Evolutionary conservation across 1,140 invertebrate genomes (phyloP).

Genomic region (Pogonomyrmex californicus): DNA sequence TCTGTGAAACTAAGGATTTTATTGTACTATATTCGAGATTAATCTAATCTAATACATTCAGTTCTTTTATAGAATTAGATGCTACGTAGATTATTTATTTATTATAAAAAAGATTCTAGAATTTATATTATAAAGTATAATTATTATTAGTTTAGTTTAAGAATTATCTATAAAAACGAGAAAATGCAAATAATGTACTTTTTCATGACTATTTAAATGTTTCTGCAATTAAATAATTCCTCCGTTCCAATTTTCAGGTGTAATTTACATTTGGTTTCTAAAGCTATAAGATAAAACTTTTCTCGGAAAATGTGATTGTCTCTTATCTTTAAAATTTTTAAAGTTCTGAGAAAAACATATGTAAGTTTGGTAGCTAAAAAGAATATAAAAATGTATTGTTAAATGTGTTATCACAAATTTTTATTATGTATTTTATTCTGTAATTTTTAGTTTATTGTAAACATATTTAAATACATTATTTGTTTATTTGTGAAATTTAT

Average conservation of each 20-base stretch:
- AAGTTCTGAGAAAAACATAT: background rate
- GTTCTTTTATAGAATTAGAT: background rate
- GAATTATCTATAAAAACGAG: slow-evolving; percentile 1
- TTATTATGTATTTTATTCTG: background rate
- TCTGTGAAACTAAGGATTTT: background rate
- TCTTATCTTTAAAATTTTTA: background rate
- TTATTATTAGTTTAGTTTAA: background rate
- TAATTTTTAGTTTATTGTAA: slow-evolving; percentile 8
- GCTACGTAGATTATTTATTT: background rate
- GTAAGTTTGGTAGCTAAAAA: background rate
- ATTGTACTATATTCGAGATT: background rate
- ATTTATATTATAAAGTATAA: background rate
- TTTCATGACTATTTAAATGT: background rate
- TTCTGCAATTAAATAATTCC: background rate
- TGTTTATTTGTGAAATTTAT: background rate
- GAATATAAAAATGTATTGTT: background rate
- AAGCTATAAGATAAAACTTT: slow-evolving; percentile 17
- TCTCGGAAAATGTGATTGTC: background rate
- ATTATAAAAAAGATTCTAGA: slow-evolving; percentile 5
- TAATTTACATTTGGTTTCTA: background rate
- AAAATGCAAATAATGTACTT: background rate
- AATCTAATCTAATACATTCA: background rate
- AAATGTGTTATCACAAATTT: background rate
- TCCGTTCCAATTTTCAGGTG: background rate
- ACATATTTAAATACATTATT: background rate